Conservation (phyloP, 2,888 invertebrate species). For the Hyles lineata region DNA sequence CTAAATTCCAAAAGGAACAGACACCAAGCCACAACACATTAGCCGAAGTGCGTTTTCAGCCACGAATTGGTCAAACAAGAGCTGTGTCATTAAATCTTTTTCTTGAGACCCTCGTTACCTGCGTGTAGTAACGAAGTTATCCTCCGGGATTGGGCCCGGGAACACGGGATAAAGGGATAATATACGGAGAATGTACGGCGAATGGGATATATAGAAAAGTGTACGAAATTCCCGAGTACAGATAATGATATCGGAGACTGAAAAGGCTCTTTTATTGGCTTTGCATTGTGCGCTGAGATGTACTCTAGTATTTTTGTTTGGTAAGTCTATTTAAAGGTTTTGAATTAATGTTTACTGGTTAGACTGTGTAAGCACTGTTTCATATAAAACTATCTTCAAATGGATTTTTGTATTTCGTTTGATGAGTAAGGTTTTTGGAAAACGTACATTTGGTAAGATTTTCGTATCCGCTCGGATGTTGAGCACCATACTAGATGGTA, state of each 20-base stretch:
- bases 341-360: no score
- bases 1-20: background rate
- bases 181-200: background rate
- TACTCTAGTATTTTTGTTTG: background rate
- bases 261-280: background rate
- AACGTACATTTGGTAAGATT: no score
- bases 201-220: constrained; percentile 8
- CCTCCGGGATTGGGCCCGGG: constrained; percentile 6
- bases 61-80: constrained; percentile 18
- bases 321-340: no score
- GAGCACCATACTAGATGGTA: no score
- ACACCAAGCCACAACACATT: background rate
- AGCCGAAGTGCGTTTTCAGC: constrained; percentile 16
- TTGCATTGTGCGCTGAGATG: constrained; percentile 2
- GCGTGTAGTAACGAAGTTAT: constrained; percentile 19
- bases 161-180: constrained; percentile 20
- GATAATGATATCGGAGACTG: background rate
- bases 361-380: no score
- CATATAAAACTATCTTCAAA: no score
- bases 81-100: constrained; percentile 19
- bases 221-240: background rate
- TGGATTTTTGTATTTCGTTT: no score
- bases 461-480: no score
- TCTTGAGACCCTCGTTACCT: background rate
- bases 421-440: no score